Conservation (phyloP, 2,797 vertebrate genomes). For the Spheniscus humboldti region DNA sequence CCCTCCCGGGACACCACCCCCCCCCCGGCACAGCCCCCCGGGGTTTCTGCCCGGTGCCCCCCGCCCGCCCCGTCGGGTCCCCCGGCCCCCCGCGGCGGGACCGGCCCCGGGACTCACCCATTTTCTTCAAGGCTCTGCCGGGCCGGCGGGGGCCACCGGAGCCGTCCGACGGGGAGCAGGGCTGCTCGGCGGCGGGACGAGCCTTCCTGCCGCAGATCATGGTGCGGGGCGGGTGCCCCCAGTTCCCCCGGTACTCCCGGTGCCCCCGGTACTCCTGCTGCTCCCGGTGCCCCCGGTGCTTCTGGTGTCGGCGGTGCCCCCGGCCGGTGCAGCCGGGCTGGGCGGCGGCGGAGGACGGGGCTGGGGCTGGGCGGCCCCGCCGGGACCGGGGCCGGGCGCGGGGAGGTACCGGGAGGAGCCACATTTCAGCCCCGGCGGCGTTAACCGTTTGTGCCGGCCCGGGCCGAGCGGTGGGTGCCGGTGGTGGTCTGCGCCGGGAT, state of each 20-base stretch:
- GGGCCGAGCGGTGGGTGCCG: background rate
- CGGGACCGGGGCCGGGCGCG: background rate
- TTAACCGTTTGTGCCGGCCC: slow-evolving; percentile 21
- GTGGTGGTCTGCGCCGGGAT: background rate
- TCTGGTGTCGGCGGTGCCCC: background rate
- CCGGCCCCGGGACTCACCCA: background rate
- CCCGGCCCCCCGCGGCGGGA: background rate
- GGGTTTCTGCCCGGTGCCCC: background rate
- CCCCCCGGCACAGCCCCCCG: background rate
- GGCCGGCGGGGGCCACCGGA: background rate
- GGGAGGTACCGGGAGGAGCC: slow-evolving; percentile 38
- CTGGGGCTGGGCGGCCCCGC: background rate
- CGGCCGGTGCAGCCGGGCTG: background rate
- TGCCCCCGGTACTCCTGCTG: background rate
- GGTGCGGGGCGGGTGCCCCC: background rate
- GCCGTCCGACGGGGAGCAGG: background rate
- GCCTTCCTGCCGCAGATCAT: background rate
- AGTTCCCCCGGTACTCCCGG: background rate
- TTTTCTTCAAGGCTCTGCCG: background rate
- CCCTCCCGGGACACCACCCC: background rate
- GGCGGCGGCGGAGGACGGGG: background rate
- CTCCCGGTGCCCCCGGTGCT: too few species aligned
- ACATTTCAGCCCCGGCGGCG: background rate
- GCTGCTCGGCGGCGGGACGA: background rate
- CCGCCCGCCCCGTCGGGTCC: background rate